Evolutionary conservation across 92 coral and sea anemone genomes (phyloP), one percentile per base, ranked within the genome.

Genomic region (Blastomussa wellsi): DNA sequence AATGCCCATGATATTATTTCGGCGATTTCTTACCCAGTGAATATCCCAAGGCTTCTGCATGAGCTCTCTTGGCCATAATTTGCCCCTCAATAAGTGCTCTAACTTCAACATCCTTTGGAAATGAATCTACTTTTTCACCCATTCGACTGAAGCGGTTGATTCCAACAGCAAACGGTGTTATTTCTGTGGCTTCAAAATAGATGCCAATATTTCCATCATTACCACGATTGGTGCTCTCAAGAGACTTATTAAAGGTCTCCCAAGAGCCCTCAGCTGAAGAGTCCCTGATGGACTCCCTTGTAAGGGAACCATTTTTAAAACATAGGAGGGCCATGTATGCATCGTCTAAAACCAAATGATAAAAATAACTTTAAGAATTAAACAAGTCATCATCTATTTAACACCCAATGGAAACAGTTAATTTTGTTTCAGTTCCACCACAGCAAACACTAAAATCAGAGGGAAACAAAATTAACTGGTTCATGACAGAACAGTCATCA

Each of bases 241-340:
- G 89, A 57, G 96, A 89, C 76, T 89, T 49, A 24, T 92, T 79
- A 85, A 96, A 96, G 38, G 60, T 70, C 39, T 94, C 91, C 99
- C 99, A 96, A n/a, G 95, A 95, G 68, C 93, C 92, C n/a, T 82
- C 89, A 36, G 96, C 90, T 77, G 93, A 92, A 8, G 90, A 55
- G 80, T 96, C 83, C 82, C 99, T 88, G 84, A 96, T 77, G 41
- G 94, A 89, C 69, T 96, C 98, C 77, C 99, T 86, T 68, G 95
- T 95, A 31, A 96, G 90, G 36, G 99, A 96, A 12, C 99, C 99
- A 83, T 96, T 96, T 82, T 96, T 96, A 87, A 94, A 96, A 87
- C 99, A 96, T 32, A 96, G 92, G 16, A 96, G 84, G 47, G 94
- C 99, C 99, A 96, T 96, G 89, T 94, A 96, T 49, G 96, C 92